Evolutionary conservation across 2,113 vertebrate genomes (phyloP).

Genomic region (Rousettus leschenaultii): DNA sequence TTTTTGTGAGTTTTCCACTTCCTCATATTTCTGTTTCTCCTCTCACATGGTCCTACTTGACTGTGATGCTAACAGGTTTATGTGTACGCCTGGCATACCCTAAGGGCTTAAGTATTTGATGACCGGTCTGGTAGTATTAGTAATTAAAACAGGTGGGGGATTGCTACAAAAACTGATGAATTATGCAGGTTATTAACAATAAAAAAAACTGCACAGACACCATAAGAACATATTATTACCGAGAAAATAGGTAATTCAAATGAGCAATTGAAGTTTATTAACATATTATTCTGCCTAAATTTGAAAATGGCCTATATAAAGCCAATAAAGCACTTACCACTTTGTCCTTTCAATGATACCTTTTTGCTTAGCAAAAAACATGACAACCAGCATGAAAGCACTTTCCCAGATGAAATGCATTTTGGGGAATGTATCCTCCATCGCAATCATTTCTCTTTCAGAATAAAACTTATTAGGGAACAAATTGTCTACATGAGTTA

Average conservation of each 20-base stretch:
- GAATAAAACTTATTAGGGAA: not conserved
- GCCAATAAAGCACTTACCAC: not conserved
- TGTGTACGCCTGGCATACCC: not conserved
- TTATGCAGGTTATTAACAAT: not conserved
- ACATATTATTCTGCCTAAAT: not conserved
- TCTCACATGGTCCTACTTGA: not conserved
- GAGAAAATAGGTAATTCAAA: not conserved
- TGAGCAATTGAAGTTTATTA: not conserved
- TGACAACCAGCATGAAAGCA: not conserved
- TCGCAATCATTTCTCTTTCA: not conserved
- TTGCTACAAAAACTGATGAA: not conserved
- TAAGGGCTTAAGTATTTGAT: not conserved
- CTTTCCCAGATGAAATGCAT: not conserved
- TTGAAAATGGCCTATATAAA: slow-evolving; percentile 1
- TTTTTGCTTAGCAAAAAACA: not conserved
- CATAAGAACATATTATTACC: not conserved
- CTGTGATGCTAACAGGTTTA: not conserved
- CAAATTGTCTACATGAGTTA: not conserved
- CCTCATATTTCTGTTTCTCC: not conserved
- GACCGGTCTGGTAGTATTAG: not conserved
- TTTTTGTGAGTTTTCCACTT: not conserved
- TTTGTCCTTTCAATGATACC: not conserved
- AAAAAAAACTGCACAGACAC: not conserved
- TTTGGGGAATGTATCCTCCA: not conserved
- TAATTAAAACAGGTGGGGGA: not conserved